A percentile compares a stretch with the other conserved stretches of the same genome.
phyloP scores from a whole-genome alignment of 2,888 invertebrate genomes.

The Acrocyrtus sp. region DNA sequence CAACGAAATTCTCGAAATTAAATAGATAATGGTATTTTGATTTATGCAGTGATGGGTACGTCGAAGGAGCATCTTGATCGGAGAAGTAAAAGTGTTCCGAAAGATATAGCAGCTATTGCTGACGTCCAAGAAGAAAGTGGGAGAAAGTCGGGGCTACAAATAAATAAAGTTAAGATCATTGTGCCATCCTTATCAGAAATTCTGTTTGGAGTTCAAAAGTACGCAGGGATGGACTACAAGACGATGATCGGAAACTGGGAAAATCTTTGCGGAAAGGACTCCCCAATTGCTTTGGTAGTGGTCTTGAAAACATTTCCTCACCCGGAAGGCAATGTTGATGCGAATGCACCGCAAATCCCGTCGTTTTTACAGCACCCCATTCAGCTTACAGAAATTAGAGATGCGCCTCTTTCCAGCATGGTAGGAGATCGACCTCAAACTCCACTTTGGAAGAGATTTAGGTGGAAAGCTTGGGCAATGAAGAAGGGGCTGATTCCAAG shows the following conservation, averaged over 20 bases:
- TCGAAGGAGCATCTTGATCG: no score
- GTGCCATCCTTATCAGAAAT: constrained; percentile 46
- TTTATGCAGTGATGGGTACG: no score
- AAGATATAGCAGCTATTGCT: background rate
- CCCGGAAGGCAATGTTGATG: background rate
- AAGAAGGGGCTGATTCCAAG: constrained; percentile 56
- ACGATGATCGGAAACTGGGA: constrained; percentile 38
- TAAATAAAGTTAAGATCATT: no score
- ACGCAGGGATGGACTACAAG: constrained; percentile 26
- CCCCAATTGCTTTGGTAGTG: constrained; percentile 44
- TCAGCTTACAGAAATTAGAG: constrained; percentile 44
- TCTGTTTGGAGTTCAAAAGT: constrained; percentile 45
- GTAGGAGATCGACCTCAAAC: constrained; percentile 38
- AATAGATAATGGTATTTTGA: no score
- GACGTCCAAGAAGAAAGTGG: background rate
- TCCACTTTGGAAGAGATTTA: constrained; percentile 58
- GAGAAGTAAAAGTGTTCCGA: background rate
- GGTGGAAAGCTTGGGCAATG: constrained; percentile 61
- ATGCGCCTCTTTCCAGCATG: constrained; percentile 16
- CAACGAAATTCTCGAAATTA: no score
- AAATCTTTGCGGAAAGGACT: constrained; percentile 35
- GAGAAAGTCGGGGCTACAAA: background rate
- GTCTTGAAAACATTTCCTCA: constrained; percentile 34
- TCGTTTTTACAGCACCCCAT: constrained; percentile 48
- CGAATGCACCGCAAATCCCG: constrained; percentile 10